Conservation (phyloP, 2,888 invertebrate genomes). For the Laspeyria flexula region DNA sequence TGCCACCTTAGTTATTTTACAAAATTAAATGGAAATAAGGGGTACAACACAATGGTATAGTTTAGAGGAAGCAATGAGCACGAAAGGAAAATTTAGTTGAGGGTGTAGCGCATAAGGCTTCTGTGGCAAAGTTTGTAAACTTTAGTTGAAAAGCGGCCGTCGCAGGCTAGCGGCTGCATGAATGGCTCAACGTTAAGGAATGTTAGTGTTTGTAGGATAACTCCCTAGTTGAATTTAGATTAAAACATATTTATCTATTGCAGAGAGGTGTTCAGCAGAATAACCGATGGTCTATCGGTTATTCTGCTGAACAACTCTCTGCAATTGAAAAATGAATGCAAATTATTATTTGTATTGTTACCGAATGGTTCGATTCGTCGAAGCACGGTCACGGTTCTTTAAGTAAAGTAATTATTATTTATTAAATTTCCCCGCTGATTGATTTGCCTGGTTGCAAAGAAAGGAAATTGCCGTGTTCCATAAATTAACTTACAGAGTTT, state of each 20-base stretch:
- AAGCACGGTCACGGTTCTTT: too few relatives aligned
- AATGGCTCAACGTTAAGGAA: constrained; percentile 20
- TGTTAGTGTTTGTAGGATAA: constrained; percentile 9
- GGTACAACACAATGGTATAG: constrained; percentile 48
- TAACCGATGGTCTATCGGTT: background rate
- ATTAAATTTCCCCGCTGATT: too few relatives aligned
- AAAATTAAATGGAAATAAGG: constrained; percentile 46
- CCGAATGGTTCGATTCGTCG: background rate
- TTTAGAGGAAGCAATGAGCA: constrained; percentile 49
- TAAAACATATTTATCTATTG: constrained; percentile 35
- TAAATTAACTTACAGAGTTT: too few relatives aligned
- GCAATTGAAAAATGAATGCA: constrained; percentile 20
- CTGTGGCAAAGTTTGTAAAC: constrained; percentile 38
- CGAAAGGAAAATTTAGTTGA: constrained; percentile 37
- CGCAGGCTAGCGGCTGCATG: constrained; percentile 11
- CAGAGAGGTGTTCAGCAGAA: constrained; percentile 10
- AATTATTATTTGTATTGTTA: background rate
- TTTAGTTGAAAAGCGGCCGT: constrained; percentile 35
- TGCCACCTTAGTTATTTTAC: constrained; percentile 24
- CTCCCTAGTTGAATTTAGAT: constrained; percentile 18
- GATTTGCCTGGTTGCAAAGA: too few relatives aligned
- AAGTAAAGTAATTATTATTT: too few relatives aligned
- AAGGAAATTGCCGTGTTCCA: too few relatives aligned
- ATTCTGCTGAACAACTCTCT: constrained; percentile 8
- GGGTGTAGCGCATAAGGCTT: constrained; percentile 17